Evolutionary conservation across 2,888 invertebrate genomes (phyloP).

Genomic region (Dolichomitus sp.): DNA sequence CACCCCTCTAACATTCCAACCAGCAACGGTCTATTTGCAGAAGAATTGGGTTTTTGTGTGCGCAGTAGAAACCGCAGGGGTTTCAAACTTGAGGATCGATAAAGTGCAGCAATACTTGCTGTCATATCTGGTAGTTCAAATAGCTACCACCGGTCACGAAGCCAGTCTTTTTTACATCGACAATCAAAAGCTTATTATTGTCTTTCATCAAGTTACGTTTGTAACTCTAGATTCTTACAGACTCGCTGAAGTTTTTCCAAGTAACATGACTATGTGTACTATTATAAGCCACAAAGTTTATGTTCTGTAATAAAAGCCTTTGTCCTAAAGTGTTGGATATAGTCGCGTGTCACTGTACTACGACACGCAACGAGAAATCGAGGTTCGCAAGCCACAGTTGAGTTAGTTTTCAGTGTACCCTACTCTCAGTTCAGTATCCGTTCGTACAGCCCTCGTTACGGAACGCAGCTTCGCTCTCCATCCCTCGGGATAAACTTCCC

Average conservation of each 20-base stretch:
- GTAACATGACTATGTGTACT: neutral
- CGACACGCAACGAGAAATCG: slow-evolving; percentile 32
- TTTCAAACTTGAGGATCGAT: slow-evolving; percentile 29
- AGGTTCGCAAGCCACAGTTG: slow-evolving; percentile 6
- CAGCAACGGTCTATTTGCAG: slow-evolving; percentile 51
- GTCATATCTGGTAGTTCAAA: slow-evolving; percentile 19
- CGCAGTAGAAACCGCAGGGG: neutral
- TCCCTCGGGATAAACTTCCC: slow-evolving; percentile 45
- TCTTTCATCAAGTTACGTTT: slow-evolving; percentile 33
- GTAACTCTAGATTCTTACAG: slow-evolving; percentile 11
- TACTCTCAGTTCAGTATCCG: neutral
- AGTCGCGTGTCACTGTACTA: slow-evolving; percentile 30
- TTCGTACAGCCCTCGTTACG: slow-evolving; percentile 22
- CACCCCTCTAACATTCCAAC: slow-evolving; percentile 46
- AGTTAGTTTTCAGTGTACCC: slow-evolving; percentile 11
- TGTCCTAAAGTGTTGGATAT: slow-evolving; percentile 36
- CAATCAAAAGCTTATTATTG: slow-evolving; percentile 45
- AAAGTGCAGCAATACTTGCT: slow-evolving; percentile 11
- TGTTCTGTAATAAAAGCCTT: slow-evolving; percentile 11
- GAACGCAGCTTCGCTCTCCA: slow-evolving; percentile 40
- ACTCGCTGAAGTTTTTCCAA: slow-evolving; percentile 14
- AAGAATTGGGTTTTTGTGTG: slow-evolving; percentile 51
- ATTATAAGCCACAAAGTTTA: slow-evolving; percentile 6
- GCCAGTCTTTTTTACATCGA: neutral
- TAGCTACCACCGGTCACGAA: slow-evolving; percentile 4